These are phyloP conservation scores for Operophtera brumata DNA, from an alignment of 2,888 invertebrate species.

Conservation along the genomic window DNA sequence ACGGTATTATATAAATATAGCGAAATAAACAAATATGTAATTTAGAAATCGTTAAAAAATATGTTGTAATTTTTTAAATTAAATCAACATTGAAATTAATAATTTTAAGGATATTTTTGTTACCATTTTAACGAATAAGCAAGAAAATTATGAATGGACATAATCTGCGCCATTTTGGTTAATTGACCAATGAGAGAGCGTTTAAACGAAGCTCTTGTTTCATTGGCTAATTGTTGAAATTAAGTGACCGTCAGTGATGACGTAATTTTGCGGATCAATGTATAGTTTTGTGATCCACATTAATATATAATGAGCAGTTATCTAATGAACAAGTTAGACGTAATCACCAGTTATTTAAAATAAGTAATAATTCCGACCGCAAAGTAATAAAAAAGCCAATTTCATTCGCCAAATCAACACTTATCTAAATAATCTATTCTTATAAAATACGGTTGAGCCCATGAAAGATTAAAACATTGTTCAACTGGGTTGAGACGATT, in stretches of 20 bases:
- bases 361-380: background rate
- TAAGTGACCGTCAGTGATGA: background rate
- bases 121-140: background rate
- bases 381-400: too few species aligned
- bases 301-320: background rate
- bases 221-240: background rate
- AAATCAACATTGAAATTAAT: too few species aligned
- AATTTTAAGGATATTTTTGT: background rate
- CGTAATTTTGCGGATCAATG: background rate
- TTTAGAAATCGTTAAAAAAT: too few species aligned
- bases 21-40: background rate
- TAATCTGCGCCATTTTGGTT: slow-evolving; percentile 1
- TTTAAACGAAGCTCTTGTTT: background rate
- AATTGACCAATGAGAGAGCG: slow-evolving; percentile 1
- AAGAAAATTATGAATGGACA: too few species aligned
- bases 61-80: too few species aligned
- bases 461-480: too few species aligned
- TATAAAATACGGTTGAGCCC: too few species aligned
- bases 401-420: too few species aligned
- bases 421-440: too few species aligned
- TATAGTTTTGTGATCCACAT: background rate
- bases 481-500: too few species aligned
- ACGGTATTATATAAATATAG: slow-evolving; percentile 4
- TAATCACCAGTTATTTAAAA: slow-evolving; percentile 13
- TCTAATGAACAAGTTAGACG: background rate